These are phyloP conservation scores for Oreochromis aureus DNA, from an alignment of 2,113 vertebrate species.

Conservation along the genomic window DNA sequence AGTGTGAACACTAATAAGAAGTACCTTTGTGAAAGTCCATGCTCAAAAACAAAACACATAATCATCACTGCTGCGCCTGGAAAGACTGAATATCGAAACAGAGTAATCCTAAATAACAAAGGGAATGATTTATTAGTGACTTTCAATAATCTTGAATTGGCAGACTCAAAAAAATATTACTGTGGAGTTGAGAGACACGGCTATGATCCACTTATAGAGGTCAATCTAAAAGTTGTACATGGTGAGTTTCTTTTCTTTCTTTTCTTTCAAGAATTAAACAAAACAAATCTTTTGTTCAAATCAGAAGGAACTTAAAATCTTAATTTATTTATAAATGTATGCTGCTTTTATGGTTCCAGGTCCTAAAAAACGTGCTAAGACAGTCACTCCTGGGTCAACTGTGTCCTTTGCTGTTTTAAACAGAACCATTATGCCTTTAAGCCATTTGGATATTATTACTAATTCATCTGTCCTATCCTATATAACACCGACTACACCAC, in stretches of 20 bases:
- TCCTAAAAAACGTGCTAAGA: neutral
- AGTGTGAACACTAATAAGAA: neutral
- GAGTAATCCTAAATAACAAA: neutral
- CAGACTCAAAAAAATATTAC: neutral
- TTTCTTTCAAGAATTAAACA: neutral
- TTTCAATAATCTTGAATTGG: neutral
- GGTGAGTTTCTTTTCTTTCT: neutral
- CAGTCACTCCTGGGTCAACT: neutral
- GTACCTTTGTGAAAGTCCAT: conserved; percentile 4
- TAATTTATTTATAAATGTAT: neutral
- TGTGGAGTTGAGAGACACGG: neutral
- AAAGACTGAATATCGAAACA: fast-evolving
- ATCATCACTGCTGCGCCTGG: neutral
- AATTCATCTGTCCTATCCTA: neutral
- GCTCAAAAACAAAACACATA: neutral
- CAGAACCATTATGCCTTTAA: neutral
- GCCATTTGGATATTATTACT: neutral
- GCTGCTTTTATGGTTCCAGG: neutral
- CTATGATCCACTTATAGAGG: fast-evolving
- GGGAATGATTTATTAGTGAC: neutral
- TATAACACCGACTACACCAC: neutral
- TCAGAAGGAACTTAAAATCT: neutral
- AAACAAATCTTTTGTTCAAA: neutral
- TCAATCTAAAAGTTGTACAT: neutral
- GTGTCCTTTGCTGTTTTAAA: neutral